A percentile compares a stretch with the other conserved stretches of the same genome.
These are phyloP conservation scores for Standfussiana lucernea DNA, from an alignment of 2,888 invertebrate species.

Conservation along the genomic window DNA sequence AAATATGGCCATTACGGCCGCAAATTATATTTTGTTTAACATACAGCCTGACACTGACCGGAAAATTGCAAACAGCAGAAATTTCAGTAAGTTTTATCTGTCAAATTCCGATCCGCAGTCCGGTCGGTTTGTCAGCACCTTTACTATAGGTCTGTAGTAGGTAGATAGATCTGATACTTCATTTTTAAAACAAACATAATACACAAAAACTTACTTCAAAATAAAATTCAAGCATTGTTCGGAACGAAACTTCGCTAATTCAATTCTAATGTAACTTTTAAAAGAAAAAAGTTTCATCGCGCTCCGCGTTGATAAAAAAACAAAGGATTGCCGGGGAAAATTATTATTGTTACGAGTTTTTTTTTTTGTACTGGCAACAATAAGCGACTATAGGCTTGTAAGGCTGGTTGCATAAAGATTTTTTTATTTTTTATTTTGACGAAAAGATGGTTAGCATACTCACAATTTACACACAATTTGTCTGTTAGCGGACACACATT, in stretches of 20 bases:
- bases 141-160: neutral
- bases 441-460: neutral
- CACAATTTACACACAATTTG: no score
- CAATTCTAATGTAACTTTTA: constrained; percentile 66
- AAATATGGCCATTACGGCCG: no score
- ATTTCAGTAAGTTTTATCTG: no score
- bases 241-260: constrained; percentile 61
- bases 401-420: constrained; percentile 44
- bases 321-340: constrained; percentile 66
- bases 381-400: constrained; percentile 44
- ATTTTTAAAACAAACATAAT: constrained; percentile 42
- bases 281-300: constrained; percentile 59
- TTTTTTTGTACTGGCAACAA: constrained; percentile 53
- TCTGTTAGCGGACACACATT: no score
- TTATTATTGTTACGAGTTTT: constrained; percentile 67
- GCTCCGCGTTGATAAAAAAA: constrained; percentile 40
- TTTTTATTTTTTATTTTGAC: neutral
- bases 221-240: constrained; percentile 59
- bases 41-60: neutral
- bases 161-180: neutral
- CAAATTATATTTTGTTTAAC: no score
- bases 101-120: no score
- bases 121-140: neutral
- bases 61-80: no score
- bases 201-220: constrained; percentile 53